A percentile compares a stretch with the other conserved stretches of the same genome.
phyloP scores from a whole-genome alignment of 2,888 invertebrate genomes.

The Trichopoda pennipes region DNA sequence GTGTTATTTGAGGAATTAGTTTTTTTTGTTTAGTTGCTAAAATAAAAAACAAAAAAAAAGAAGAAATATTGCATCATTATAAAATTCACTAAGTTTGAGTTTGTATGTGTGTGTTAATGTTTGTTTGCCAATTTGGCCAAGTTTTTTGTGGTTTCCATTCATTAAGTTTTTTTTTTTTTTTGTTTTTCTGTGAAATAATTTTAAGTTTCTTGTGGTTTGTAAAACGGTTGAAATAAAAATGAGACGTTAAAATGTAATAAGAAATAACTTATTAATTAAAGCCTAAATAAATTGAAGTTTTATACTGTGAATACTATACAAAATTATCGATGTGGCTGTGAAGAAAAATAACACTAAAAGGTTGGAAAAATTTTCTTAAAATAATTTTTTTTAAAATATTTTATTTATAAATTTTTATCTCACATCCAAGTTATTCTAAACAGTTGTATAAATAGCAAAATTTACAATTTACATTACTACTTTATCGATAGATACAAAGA shows the following conservation, averaged over 20 bases:
- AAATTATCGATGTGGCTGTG: neutral
- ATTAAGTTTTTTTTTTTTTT: constrained; percentile 55
- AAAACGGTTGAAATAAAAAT: constrained; percentile 5
- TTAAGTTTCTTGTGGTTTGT: constrained; percentile 34
- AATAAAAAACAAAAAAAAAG: neutral
- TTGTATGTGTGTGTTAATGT: neutral
- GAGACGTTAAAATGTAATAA: constrained; percentile 22
- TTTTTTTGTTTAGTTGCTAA: constrained; percentile 10
- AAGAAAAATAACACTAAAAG: constrained; percentile 3
- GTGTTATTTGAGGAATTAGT: constrained; percentile 28
- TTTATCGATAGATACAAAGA: too few relatives aligned
- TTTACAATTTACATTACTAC: too few relatives aligned
- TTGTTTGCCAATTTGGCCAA: constrained; percentile 48
- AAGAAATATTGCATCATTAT: neutral
- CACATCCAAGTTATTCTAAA: too few relatives aligned
- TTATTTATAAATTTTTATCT: too few relatives aligned
- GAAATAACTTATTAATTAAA: constrained; percentile 32
- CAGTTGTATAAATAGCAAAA: too few relatives aligned
- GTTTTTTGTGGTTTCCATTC: constrained; percentile 55
- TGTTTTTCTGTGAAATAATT: constrained; percentile 37
- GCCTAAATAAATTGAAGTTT: constrained; percentile 11
- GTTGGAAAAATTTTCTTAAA: constrained; percentile 14
- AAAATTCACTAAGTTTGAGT: neutral
- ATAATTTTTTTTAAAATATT: too few relatives aligned
- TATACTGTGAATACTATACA: neutral